A percentile compares a stretch with the other conserved stretches of the same genome.
phyloP scores from a whole-genome alignment of 2,888 invertebrate species.

The Argyresthia albistria region DNA sequence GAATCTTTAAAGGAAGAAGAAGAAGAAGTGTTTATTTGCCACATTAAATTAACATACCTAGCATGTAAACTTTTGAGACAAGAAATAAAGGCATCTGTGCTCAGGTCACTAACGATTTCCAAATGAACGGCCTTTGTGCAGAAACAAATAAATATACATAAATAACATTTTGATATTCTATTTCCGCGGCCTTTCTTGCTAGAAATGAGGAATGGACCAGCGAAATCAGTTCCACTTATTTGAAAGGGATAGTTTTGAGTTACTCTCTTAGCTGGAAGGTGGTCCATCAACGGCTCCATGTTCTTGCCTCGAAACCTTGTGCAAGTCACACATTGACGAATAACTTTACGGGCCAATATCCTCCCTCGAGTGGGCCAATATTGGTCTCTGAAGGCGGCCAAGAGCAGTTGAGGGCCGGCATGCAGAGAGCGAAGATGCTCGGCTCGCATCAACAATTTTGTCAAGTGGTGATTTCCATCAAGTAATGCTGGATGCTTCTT shows the following conservation, averaged over 20 bases:
- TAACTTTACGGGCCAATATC: neutral
- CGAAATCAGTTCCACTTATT: neutral
- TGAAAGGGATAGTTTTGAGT: neutral
- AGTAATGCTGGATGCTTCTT: neutral
- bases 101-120: constrained; percentile 5
- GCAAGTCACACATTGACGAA: neutral
- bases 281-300: neutral
- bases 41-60: too few species aligned
- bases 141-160: neutral
- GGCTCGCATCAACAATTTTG: neutral
- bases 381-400: neutral
- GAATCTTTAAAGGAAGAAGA: too few species aligned
- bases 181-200: constrained; percentile 10
- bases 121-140: neutral
- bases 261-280: neutral
- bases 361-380: neutral
- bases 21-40: too few species aligned
- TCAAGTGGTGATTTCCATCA: neutral
- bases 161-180: neutral
- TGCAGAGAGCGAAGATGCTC: neutral
- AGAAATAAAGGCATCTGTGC: neutral
- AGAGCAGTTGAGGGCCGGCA: neutral
- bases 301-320: neutral
- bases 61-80: too few species aligned
- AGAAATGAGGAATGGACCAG: neutral